Evolutionary conservation across 2,888 invertebrate genomes (phyloP), one percentile per base, ranked within the genome.

Genomic region (Himalopsyche anomala): DNA sequence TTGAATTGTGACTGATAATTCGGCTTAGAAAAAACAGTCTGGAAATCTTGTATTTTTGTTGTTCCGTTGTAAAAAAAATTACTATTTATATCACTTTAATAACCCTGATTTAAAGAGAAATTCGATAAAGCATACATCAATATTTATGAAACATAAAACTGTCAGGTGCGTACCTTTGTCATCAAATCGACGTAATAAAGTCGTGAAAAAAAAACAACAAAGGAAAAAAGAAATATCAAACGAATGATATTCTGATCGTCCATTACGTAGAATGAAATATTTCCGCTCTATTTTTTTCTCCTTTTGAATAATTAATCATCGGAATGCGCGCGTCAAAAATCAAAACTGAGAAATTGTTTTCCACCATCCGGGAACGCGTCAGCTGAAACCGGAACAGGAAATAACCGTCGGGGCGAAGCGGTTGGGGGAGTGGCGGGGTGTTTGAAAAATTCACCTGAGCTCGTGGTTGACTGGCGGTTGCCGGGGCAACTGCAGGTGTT

Each of bases 401-500:
- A 62, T 62, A 62, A 28, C 62, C 8, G 62, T 62, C 3, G 19
- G 19, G 28, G 62, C 19, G 62, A 8, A 15, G 51, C 15, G 51
- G 51, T 4, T 15, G 51, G 51, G 51, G 5, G 51, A 51, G 51
- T 15, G 12, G 51, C 15, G 62, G 62, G 62, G 62, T 62, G 8
- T 19, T 19, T 62, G 62, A 19, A 62, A 62, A 62, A 62, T 62
- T 62, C 62, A 62, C 62, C 62, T 19, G 28, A 28, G 19, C 62
- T 62, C 62, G 62, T 28, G 62, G 80, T 80, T 80, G 40, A 80
- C 80, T 42, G 80, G 12, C 56, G 62, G 84, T 84, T 42, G 55
- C 84, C 84, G 56, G n/a, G 84, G 84, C 42, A 81, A 84, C 84
- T 45, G 69, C 84, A 84, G 84, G 84, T 84, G 84, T 80, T 84